phyloP scores from a whole-genome alignment of 2,888 invertebrate species.

The Rotaria sp. region DNA sequence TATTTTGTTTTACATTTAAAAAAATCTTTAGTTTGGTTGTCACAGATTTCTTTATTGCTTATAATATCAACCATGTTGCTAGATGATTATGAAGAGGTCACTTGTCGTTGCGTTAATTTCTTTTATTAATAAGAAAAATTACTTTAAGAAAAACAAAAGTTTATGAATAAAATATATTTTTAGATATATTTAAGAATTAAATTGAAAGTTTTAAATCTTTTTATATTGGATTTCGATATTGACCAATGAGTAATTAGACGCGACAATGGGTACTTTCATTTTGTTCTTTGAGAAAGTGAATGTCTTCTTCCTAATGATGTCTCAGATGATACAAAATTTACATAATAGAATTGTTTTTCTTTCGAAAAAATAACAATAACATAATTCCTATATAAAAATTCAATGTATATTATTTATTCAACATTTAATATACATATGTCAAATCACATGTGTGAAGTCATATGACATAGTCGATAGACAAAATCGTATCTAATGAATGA shows the following conservation, averaged over 20 bases:
- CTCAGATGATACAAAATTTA: too few species aligned
- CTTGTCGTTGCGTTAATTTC: neutral
- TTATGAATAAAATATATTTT: neutral
- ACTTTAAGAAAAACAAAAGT: neutral
- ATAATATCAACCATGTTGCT: conserved; percentile 3
- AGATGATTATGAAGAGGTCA: neutral
- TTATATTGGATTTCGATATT: neutral
- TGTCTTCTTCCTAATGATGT: too few species aligned
- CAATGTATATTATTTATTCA: neutral
- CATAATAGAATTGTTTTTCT: too few species aligned
- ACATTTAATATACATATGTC: neutral
- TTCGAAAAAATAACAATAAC: too few species aligned
- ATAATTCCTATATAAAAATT: too few species aligned
- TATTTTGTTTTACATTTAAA: neutral
- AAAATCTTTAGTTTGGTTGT: neutral
- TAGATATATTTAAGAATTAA: neutral
- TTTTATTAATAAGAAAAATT: neutral
- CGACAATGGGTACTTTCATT: neutral
- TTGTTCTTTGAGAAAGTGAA: too few species aligned
- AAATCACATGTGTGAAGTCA: neutral
- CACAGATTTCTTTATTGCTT: neutral
- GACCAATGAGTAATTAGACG: neutral
- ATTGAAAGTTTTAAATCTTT: neutral
- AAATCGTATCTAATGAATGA: neutral
- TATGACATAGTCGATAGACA: neutral